phyloP scores from a whole-genome alignment of 2,797 vertebrate genomes.

The Xiphorhynchus erythropygius region DNA sequence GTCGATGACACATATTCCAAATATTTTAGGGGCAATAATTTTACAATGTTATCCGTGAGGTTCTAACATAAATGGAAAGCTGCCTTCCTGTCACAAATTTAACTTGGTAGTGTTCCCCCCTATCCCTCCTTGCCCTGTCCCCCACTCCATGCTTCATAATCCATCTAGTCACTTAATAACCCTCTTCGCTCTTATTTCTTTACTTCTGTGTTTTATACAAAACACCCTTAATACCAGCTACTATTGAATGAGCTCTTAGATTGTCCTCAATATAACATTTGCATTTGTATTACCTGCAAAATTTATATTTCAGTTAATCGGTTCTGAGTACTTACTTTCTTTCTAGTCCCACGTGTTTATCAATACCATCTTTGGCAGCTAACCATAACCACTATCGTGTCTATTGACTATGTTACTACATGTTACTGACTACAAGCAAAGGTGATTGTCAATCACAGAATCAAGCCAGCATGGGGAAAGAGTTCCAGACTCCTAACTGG shows the following conservation, averaged over 20 bases:
- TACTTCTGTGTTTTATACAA: background rate
- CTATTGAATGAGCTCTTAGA: background rate
- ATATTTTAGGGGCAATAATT: accelerated
- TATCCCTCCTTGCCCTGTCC: too few relatives aligned
- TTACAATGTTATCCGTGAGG: background rate
- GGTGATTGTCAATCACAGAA: background rate
- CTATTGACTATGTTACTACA: background rate
- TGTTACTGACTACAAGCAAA: background rate
- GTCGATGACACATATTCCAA: background rate
- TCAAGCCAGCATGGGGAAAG: background rate
- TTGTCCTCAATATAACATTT: background rate
- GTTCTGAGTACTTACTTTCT: background rate
- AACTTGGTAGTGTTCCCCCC: background rate
- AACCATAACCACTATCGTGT: background rate
- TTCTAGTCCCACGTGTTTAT: background rate
- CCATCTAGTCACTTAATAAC: background rate
- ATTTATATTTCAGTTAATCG: background rate
- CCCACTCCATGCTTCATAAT: accelerated
- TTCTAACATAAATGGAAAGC: background rate
- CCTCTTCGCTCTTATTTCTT: background rate
- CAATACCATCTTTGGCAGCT: background rate
- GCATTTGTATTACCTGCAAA: background rate
- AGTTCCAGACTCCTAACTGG: background rate
- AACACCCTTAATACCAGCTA: background rate
- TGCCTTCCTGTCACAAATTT: background rate